Base-by-base conservation (phyloP, 2,113 vertebrate species). In the Ciconia stormi region DNA sequence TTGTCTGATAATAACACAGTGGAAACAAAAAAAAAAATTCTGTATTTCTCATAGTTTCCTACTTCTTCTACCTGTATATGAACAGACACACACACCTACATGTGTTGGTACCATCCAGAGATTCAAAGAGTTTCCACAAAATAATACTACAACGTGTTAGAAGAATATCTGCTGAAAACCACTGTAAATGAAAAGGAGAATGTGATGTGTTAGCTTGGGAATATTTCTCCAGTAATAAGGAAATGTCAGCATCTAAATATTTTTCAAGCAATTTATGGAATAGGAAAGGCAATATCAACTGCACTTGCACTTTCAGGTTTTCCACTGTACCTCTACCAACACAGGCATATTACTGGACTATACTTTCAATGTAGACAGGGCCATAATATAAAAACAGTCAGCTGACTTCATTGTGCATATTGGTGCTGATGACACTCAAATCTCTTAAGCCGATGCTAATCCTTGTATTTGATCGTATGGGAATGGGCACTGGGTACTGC, bases 41-140 rank as follows among this genome's bases (percentile, higher is more conserved):
- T 27, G 0, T 40, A 15, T 71, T 74, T 73, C 9, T 52, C 18
- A 49, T 10, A 42, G 2, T 32, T 52, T 90, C n/a, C 22, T 91
- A 7, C 10, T 86, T 71, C 58, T 80, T 77, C 25, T 72, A 10
- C 7, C 5, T 47, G 1, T 34, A 8, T 32, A 14, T 34, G 23
- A 74, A 72, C 6, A 76, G 17, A 32, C 15, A 19, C 4, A 27
- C 4, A 27, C 6, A 63, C 17, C 8, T 34, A 14, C 6, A 22
- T 6, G 6, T 16, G 1, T 78, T 58, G 0, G 0, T 77, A 53
- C 4, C 6, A 56, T 26, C 3, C 11, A 34, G 47, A 70, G 8
- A 63, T 29, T 63, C 13, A 61, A 58, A 56, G 59, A 42, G 8
- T 22, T 91, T 23, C 18, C 21, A n/a, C 4, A 80, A 74, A 63